Evolutionary conservation across 2,888 invertebrate genomes (phyloP), one percentile per base, ranked within the genome.

Genomic region (Timema cristinae): DNA sequence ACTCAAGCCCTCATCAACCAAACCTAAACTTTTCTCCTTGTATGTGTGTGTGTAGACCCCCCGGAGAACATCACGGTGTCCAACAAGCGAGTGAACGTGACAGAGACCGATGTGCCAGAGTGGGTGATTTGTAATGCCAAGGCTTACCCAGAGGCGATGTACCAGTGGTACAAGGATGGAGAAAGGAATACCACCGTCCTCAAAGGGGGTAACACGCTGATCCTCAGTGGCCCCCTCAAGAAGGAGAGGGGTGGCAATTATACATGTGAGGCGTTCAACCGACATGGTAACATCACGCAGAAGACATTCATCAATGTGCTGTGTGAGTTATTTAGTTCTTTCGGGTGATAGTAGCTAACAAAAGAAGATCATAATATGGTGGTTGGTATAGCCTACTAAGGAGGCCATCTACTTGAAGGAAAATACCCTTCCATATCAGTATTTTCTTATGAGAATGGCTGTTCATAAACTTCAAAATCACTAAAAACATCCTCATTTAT

Each of bases 61-160:
- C 96, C 96, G n/a, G 93, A 94, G 80, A 91, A 93, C 79, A 89
- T 95, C 76, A 90, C 89, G 1, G 91, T 94, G 10, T 89, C 90
- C 6, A 83, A 83, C 71, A 83, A 79, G 69, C 78, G 82, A 50
- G 83, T 88, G 54, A 83, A 85, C 75, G 88, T 88, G 47, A 81
- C 82, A 54, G 88, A 87, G 77, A 84, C 86, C 72, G 84, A 86
- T 74, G 82, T 84, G 71, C 88, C 88, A 2, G 85, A 85, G 73
- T 83, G 84, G 72, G 86, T 89, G 50, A 82, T 82, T 75, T 89
- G 89, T 79, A 82, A 81, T 74, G 88, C 89, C 0, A 86, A 85
- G 74, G 91, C 91, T 2, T 89, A 88, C 78, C 91, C 91, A 0
- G 88, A 88, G 79, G 89, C 92, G 0, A 87, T 85, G 15, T 93